Evolutionary conservation across 2,888 invertebrate genomes (phyloP), one percentile per base, ranked within the genome.

Genomic region (Andrena marginata): DNA sequence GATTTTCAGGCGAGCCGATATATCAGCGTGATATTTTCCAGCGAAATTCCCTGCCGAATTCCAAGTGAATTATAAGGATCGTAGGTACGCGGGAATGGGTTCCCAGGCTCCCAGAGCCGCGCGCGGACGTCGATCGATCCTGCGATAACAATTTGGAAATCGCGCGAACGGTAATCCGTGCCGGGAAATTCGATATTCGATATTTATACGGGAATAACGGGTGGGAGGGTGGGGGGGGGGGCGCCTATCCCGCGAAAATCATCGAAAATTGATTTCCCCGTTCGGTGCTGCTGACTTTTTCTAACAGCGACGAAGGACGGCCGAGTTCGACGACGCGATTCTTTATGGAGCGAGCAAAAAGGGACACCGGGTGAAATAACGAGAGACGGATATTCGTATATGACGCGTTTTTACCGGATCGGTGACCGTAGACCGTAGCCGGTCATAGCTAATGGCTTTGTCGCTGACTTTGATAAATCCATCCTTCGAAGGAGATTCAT

Each of bases 41-140:
- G 7, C 63, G 74, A 54, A 70, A 80, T 74, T 80, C 65, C 65
- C 64, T 6, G 31, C 6, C 48, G 80, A 63, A 56, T 65, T 67
- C 67, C 80, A 67, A 80, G 80, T 80, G 80, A 80, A 80, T 81
- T 75, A 80, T 59, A 75, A 80, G 75, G 75, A 75, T 82, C 60
- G 62, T 63, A 35, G 63, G 49, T 59, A 26, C 62, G 35, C 60
- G 75, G 23, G 70, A 67, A 56, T 13, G 56, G 63, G 67, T 13
- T 70, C 20, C 23, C 48, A 3, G 16, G 35, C n/a, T 54, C 16
- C 48, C 64, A 35, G 23, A 49, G 60, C 35, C 59, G 59, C 23
- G 35, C 23, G 35, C 54, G 29, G n/a, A 48, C 29, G 48, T 49
- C 68, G 74, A 74, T 74, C 56, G 63, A 65, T 71, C 65, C 70